Evolutionary conservation across 2,113 vertebrate species (phyloP), one percentile per base, ranked within the genome.

Genomic region (Hymenochirus boettgeri): DNA sequence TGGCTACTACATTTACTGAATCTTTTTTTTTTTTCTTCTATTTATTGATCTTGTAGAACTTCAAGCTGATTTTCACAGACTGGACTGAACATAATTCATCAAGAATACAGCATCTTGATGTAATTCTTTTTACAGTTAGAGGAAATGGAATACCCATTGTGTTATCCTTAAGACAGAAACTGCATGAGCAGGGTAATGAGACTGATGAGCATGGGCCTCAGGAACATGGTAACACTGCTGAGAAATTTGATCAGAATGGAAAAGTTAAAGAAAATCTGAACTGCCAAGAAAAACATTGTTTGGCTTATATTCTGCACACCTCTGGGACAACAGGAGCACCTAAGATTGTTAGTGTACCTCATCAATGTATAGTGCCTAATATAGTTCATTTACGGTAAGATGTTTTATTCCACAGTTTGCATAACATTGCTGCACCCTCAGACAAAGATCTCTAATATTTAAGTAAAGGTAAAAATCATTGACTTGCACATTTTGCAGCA

Each of bases 291-390:
- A 69, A 65, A 46, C 17, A 17, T 17, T 79, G 79, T 45, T 57
- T 94, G 72, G 95, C 94, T 0, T 99, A 98, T 19, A 67, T 94
- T 71, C 82, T 98, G 2, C 94, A 94, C 72, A 98, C 96, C 6
- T 99, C 96, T 24, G 96, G 96, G 76, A 98, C 96, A 4, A 98
- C 96, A 0, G 95, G 96, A 7, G 62, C 65, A 4, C 96, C 96
- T 5, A 99, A 92, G 84, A 86, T 89, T 58, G 96, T 99, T 54
- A 84, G 85, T 82, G 95, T 99, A 7, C 96, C 93, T 61, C 96
- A 99, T 60, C 72, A 73, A 35, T 99, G 96, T 51, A 95, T 99
- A 33, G 71, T 94, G 23, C 93, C 94, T 57, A 99, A 99, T 71
- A 88, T 99, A 73, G 77, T 84, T n/a, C 89, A 97, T 73, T 87